Conservation (phyloP, 2,888 invertebrate genomes). For the Heliothis peltigera region DNA sequence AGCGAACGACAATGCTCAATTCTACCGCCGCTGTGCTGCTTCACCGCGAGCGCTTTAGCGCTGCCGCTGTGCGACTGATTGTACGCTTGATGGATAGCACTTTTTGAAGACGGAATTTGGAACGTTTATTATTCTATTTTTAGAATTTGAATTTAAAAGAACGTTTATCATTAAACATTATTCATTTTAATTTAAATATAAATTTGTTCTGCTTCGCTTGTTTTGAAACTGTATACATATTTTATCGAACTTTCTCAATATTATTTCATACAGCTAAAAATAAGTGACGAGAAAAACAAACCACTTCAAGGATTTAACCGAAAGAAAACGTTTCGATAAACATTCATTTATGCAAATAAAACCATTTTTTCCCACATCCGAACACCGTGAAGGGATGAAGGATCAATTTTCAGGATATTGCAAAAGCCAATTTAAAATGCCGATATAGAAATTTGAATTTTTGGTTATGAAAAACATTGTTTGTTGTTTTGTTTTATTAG, state of each 20-base stretch:
- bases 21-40: constrained; percentile 28
- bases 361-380: constrained; percentile 58
- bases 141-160: neutral
- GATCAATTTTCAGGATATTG: constrained; percentile 63
- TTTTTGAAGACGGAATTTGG: constrained; percentile 25
- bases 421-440: constrained; percentile 53
- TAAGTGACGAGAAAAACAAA: constrained; percentile 35
- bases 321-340: constrained; percentile 49
- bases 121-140: constrained; percentile 23
- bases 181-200: neutral
- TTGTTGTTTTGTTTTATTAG: constrained; percentile 4
- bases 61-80: constrained; percentile 37
- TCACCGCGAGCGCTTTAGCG: constrained; percentile 2
- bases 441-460: constrained; percentile 40
- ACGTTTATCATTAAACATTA: neutral
- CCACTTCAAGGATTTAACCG: constrained; percentile 31
- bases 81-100: constrained; percentile 45
- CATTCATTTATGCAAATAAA: constrained; percentile 66
- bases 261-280: neutral
- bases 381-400: constrained; percentile 45
- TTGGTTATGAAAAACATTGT: constrained; percentile 14
- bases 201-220: neutral
- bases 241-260: neutral
- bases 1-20: constrained; percentile 43
- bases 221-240: neutral